These are phyloP conservation scores for Griposia aprilina DNA, from an alignment of 2,888 invertebrate genomes.

Conservation along the genomic window DNA sequence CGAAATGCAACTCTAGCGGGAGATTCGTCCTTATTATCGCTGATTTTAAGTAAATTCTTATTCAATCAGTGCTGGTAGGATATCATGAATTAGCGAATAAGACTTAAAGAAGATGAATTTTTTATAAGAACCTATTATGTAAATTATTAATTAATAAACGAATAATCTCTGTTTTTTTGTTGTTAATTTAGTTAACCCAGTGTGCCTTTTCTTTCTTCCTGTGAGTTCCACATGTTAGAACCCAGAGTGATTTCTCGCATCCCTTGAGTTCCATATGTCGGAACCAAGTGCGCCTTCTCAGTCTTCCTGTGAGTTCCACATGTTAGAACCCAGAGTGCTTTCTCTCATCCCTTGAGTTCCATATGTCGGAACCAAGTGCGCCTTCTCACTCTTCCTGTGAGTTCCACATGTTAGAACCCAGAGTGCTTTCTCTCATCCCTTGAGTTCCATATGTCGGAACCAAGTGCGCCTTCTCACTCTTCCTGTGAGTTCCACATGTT, in stretches of 20 bases:
- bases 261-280: background rate
- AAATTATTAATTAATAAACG: slow-evolving; percentile 68
- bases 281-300: background rate
- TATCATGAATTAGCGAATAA: slow-evolving; percentile 38
- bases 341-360: background rate
- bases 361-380: background rate
- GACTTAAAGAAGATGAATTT: slow-evolving; percentile 4
- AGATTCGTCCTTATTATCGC: slow-evolving; percentile 1
- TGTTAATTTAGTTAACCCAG: background rate
- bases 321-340: background rate
- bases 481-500: background rate
- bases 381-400: background rate
- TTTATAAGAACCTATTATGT: slow-evolving; percentile 53
- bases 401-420: background rate
- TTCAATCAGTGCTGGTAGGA: slow-evolving; percentile 14
- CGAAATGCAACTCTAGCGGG: slow-evolving; percentile 7
- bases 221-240: too few species aligned
- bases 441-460: background rate
- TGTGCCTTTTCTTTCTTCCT: background rate
- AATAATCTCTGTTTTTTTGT: slow-evolving; percentile 51
- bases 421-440: background rate
- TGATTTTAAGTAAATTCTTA: slow-evolving; percentile 16
- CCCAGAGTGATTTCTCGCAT: background rate
- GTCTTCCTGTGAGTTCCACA: background rate
- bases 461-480: background rate